These are phyloP conservation scores for Myzus persicae DNA, from an alignment of 1,140 invertebrate genomes.

Conservation along the genomic window DNA sequence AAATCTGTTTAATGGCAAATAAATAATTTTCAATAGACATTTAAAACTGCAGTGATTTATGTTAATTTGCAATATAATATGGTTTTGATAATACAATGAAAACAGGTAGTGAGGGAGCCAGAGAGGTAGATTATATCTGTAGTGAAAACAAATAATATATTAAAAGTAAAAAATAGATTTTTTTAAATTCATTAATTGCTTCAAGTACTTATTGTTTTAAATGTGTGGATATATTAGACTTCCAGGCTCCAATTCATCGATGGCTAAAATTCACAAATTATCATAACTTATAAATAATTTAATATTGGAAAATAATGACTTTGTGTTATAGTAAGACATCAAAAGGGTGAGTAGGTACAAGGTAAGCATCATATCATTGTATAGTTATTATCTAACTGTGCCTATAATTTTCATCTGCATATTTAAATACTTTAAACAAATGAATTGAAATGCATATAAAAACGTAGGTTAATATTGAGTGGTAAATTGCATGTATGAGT, in stretches of 20 bases:
- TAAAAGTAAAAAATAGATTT: background rate
- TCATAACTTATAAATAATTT: background rate
- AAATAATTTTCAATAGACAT: background rate
- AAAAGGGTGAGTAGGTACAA: background rate
- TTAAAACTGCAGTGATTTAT: background rate
- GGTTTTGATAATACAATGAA: background rate
- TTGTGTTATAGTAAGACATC: background rate
- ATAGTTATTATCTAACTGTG: background rate
- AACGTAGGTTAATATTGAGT: background rate
- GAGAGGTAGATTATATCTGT: background rate
- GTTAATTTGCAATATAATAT: background rate
- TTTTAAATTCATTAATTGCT: background rate
- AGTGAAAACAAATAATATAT: background rate
- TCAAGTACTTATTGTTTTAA: background rate
- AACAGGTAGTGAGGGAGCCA: background rate
- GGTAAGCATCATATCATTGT: background rate
- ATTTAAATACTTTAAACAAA: background rate
- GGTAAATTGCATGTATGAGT: background rate
- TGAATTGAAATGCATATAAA: background rate
- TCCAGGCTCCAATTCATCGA: too few species aligned
- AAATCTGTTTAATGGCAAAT: background rate
- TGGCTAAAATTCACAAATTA: background rate
- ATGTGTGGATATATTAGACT: background rate
- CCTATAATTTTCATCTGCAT: background rate
- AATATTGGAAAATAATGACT: background rate